phyloP scores from a whole-genome alignment of 1,140 invertebrate genomes.

The Drosophila setifemur region DNA sequence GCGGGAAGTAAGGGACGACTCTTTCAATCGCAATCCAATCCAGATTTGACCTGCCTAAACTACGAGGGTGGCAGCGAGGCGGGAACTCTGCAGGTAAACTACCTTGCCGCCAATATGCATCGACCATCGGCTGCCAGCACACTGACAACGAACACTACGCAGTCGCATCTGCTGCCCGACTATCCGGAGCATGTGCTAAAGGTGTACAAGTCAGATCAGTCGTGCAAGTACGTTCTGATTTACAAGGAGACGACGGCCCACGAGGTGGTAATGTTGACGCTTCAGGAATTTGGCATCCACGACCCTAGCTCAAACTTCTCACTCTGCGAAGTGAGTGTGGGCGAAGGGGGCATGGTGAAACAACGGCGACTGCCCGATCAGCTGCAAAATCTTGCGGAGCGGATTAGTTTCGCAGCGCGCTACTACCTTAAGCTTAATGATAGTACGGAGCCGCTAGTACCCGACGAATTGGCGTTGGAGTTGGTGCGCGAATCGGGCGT shows the following conservation, averaged over 20 bases:
- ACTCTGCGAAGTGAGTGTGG: slow-evolving; percentile 97
- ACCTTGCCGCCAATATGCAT: slow-evolving; percentile 62
- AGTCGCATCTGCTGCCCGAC: slow-evolving; percentile 83
- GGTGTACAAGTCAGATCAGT: slow-evolving; percentile 97
- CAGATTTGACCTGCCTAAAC: slow-evolving; percentile 90
- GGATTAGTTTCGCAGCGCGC: slow-evolving; percentile 93
- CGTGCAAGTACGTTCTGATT: slow-evolving; percentile 98
- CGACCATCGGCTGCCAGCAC: slow-evolving; percentile 73
- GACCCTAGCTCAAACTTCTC: slow-evolving; percentile 96
- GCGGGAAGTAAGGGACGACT: slow-evolving; percentile 82
- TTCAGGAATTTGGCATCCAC: slow-evolving; percentile 98
- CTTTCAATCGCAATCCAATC: slow-evolving; percentile 95
- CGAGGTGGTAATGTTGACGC: slow-evolving; percentile 98
- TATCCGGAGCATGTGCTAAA: slow-evolving; percentile 99
- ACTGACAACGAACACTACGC: slow-evolving; percentile 51
- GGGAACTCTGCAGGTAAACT: slow-evolving; percentile 55
- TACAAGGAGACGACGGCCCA: slow-evolving; percentile 99
- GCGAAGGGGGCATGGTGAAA: slow-evolving; percentile 97
- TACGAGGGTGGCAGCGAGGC: slow-evolving; percentile 85
- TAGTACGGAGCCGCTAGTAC: slow-evolving; percentile 95
- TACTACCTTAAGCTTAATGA: slow-evolving; percentile 99
- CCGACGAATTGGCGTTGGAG: slow-evolving; percentile 97
- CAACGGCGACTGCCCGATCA: slow-evolving; percentile 97
- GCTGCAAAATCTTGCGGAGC: slow-evolving; percentile 96
- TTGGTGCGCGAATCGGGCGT: slow-evolving; percentile 96